These are phyloP conservation scores for Pipistrellus pygmaeus DNA, from an alignment of 2,797 vertebrate genomes.

Conservation along the genomic window DNA sequence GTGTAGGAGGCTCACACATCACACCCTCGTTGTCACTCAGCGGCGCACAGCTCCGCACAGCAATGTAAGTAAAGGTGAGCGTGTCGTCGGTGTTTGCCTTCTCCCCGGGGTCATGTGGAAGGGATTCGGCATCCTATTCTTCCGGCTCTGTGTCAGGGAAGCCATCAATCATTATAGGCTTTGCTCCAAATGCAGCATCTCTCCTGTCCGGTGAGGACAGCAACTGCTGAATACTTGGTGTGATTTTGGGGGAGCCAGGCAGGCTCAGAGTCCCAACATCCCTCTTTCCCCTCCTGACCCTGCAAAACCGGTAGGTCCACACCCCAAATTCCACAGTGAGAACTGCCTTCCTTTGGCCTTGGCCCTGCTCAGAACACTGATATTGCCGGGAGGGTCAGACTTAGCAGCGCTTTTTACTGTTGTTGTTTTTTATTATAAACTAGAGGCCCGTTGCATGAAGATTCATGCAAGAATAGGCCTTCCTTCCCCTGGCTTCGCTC, in stretches of 20 bases:
- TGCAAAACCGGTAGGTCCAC: neutral
- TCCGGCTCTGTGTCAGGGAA: neutral
- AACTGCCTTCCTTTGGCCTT: neutral
- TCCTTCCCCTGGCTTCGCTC: too few relatives aligned
- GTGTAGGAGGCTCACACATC: constrained; percentile 46
- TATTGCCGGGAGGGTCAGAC: too few relatives aligned
- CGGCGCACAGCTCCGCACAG: neutral
- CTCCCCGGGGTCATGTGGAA: neutral
- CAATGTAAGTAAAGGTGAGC: neutral
- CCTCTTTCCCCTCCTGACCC: neutral
- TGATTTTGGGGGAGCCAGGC: neutral
- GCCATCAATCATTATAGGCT: neutral
- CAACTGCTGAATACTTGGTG: neutral
- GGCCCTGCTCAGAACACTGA: neutral
- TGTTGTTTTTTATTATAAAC: too few relatives aligned
- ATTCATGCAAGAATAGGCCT: too few relatives aligned
- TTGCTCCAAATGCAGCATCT: neutral
- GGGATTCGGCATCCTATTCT: neutral
- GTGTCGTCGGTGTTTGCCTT: neutral
- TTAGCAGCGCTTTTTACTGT: neutral
- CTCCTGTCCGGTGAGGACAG: neutral
- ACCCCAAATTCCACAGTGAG: neutral
- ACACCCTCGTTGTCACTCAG: neutral
- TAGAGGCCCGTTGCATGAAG: too few relatives aligned
- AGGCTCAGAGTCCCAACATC: neutral